Evolutionary conservation across 2,797 vertebrate genomes (phyloP).

Genomic region (Oreochromis grahami): DNA sequence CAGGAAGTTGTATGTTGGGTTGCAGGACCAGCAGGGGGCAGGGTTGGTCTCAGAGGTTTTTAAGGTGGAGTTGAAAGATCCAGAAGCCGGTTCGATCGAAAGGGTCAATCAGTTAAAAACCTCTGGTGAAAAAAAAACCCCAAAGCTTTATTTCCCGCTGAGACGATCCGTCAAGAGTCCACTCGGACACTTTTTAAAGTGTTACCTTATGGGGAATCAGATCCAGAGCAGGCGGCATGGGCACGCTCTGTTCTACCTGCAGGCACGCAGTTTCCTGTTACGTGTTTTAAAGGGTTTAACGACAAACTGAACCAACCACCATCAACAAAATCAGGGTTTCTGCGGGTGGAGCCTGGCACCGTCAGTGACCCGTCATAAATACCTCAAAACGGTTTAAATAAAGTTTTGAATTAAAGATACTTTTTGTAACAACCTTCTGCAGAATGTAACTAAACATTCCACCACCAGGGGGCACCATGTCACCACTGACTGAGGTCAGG

Average conservation of each 20-base stretch:
- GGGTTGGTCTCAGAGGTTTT: constrained; percentile 3
- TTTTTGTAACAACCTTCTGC: not conserved
- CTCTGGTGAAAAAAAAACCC: not conserved
- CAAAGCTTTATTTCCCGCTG: not conserved
- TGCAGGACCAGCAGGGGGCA: not conserved
- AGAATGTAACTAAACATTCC: not conserved
- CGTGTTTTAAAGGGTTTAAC: not conserved
- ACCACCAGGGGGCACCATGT: not conserved
- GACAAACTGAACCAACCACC: not conserved
- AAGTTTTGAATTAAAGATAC: not conserved
- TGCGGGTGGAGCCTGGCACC: not conserved
- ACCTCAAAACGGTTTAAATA: not conserved
- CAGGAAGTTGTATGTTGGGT: not conserved
- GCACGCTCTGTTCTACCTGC: not conserved
- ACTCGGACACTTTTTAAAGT: not conserved
- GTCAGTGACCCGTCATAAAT: not conserved
- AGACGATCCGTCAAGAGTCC: not conserved
- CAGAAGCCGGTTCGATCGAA: not conserved
- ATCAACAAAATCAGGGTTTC: not conserved
- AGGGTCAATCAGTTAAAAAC: not conserved
- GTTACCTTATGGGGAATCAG: not conserved
- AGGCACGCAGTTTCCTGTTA: not conserved
- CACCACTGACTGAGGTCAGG: not conserved
- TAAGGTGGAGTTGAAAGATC: not conserved
- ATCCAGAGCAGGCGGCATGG: not conserved